Evolutionary conservation across 1,140 invertebrate species (phyloP), one percentile per base, ranked within the genome.

Genomic region (Orius insidiosus): DNA sequence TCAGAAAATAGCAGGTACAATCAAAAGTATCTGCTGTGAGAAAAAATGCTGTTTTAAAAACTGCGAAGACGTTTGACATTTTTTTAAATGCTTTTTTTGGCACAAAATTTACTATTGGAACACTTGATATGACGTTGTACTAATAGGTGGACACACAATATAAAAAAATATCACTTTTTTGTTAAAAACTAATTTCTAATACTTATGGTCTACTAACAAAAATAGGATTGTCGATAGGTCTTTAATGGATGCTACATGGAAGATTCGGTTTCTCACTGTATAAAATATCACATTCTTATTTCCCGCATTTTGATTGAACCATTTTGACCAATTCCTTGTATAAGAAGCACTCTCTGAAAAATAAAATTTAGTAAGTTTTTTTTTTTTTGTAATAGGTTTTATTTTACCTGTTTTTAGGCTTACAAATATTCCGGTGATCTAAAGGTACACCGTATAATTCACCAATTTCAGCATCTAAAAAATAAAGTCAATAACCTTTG

Each of bases 341-440:
- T 1, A 80, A 59, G 49, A 75, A 70, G 52, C 76, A 79, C 38
- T 68, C 59, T 8, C 76, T 62, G 55, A 16, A 58, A 56, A 53
- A 37, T 39, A 45, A 15, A 45, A 46, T 41, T 13, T 9, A 31
- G 36, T 33, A 31, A 13, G 46, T 32, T 53, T 8, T 50, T 32
- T 18, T 11, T 46, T 49, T 37, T 34, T 10, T 9, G 36, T 19
- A 44, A 13, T 38, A 5, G 10, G 30, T 30, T 3, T 18, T 8
- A 37, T 24, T 30, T 40, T 52, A 59, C 57, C 59, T 56, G 41
- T 70, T 71, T 13, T 72, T 67, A 0, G 76, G 76, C 56, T 80
- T 80, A 61, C 76, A 80, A 48, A 80, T 78, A 59, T 79, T 74
- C 15, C 75, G 59, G 59, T 80, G 76, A 59, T 79, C 76, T 38